These are phyloP conservation scores for Dipodomys merriami DNA, from an alignment of 2,113 vertebrate species.

Conservation along the genomic window DNA sequence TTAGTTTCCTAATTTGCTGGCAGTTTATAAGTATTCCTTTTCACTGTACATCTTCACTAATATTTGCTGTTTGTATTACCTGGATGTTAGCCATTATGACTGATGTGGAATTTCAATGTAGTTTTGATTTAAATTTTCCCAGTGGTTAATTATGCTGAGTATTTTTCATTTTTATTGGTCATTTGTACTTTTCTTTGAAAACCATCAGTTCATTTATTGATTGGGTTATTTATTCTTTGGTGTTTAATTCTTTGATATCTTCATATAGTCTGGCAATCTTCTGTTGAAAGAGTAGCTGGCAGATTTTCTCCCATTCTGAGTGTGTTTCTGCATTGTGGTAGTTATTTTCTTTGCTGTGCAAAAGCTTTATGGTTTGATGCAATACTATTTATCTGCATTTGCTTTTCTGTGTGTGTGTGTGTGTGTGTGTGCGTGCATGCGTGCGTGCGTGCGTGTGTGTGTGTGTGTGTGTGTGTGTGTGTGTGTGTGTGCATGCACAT, in stretches of 20 bases:
- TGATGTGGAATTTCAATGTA: background rate
- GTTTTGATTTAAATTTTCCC: background rate
- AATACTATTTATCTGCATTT: too few species aligned
- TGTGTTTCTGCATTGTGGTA: too few species aligned
- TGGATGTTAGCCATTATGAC: background rate
- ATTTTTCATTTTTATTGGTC: background rate
- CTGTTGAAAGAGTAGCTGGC: too few species aligned
- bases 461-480: too few species aligned
- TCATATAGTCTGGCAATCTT: too few species aligned
- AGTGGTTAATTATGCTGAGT: background rate
- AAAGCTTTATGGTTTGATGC: too few species aligned
- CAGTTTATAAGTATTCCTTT: background rate
- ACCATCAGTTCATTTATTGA: background rate
- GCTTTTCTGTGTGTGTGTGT: too few species aligned
- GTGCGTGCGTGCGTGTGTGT: too few species aligned
- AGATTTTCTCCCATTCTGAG: too few species aligned
- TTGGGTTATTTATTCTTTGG: background rate
- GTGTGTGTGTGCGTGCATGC: too few species aligned
- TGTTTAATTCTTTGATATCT: background rate
- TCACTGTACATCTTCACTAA: background rate
- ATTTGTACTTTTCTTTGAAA: background rate
- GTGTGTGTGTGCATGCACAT: too few species aligned
- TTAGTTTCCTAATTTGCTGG: background rate
- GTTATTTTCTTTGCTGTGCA: too few species aligned
- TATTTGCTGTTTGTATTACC: background rate